Conservation (phyloP, 2,888 invertebrate genomes). For the Odontothrips loti region DNA sequence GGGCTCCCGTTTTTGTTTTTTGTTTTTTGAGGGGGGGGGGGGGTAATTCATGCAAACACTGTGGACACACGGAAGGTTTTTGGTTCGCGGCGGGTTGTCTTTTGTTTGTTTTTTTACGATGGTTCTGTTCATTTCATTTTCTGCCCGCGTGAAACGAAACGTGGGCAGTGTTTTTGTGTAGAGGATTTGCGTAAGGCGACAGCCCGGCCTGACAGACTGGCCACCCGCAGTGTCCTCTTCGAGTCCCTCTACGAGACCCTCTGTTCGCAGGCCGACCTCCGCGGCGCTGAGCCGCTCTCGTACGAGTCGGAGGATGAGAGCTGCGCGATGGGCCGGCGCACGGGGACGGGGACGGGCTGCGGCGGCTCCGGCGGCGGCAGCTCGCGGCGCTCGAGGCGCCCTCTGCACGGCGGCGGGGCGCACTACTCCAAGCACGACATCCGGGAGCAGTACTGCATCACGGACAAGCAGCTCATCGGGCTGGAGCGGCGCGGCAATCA, state of each 20-base stretch:
- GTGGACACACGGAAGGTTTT: too few relatives aligned
- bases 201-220: too few relatives aligned
- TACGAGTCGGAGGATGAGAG: slow-evolving; percentile 80
- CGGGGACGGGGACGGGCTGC: slow-evolving; percentile 34
- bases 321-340: slow-evolving; percentile 57
- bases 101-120: too few relatives aligned
- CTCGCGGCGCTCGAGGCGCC: slow-evolving; percentile 42
- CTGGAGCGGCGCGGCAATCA: slow-evolving; percentile 60
- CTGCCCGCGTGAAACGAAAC: too few relatives aligned
- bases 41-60: too few relatives aligned
- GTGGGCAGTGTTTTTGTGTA: too few relatives aligned
- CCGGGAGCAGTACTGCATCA: slow-evolving; percentile 91
- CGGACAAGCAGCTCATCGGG: slow-evolving; percentile 79
- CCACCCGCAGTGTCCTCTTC: too few relatives aligned
- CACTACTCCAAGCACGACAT: slow-evolving; percentile 86
- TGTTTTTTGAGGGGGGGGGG: too few relatives aligned
- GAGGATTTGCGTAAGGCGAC: too few relatives aligned
- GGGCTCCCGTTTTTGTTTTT: too few relatives aligned
- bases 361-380: slow-evolving; percentile 39
- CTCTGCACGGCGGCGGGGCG: slow-evolving; percentile 48
- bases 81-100: too few relatives aligned
- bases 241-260: neutral
- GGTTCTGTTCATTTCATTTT: too few relatives aligned
- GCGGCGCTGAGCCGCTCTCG: slow-evolving; percentile 60
- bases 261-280: slow-evolving; percentile 60